Evolutionary conservation across 1,140 invertebrate species (phyloP), one percentile per base, ranked within the genome.

Genomic region (Arctopsyche grandis): DNA sequence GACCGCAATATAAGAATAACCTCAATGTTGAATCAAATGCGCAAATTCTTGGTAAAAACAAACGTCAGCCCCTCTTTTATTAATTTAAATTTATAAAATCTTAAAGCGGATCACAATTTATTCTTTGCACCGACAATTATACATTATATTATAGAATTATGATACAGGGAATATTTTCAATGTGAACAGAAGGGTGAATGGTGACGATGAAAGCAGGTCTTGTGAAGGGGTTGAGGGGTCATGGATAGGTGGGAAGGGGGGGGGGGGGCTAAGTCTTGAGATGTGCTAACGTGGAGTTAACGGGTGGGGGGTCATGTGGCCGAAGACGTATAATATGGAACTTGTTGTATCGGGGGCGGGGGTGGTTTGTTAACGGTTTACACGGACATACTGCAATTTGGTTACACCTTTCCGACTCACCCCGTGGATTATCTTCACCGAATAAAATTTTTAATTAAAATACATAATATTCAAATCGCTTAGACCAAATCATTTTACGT

Each of bases 281-380:
- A 74, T 74, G 71, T 74, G 48, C 22, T 74, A 74, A 56, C 71
- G 71, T 48, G 44, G 71, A 48, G 56, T 44, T 58, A 63, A 76
- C 14, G 58, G 58, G 69, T 38, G 24, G 26, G 21, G n/a, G 52
- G 46, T 21, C 58, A 56, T 75, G 73, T 52, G 78, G 73, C 71
- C 43, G 78, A 79, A 79, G 78, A 79, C 71, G 78, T 79, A 79
- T 79, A 79, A 79, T 79, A 75, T 75, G 78, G 70, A 74, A 79
- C 69, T 79, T 75, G 78, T 74, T 63, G 63, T 70, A 70, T 77
- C 63, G 48, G 43, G 76, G 38, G 29, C 21, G 76, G 16, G 70
- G 70, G 78, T 38, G 69, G 78, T 79, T 79, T 79, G 69, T 79
- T 79, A 79, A 79, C 78, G 69, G 78, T 63, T 79, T 74, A 22